phyloP scores from a whole-genome alignment of 2,113 vertebrate species.

The Platysteira castanea region DNA sequence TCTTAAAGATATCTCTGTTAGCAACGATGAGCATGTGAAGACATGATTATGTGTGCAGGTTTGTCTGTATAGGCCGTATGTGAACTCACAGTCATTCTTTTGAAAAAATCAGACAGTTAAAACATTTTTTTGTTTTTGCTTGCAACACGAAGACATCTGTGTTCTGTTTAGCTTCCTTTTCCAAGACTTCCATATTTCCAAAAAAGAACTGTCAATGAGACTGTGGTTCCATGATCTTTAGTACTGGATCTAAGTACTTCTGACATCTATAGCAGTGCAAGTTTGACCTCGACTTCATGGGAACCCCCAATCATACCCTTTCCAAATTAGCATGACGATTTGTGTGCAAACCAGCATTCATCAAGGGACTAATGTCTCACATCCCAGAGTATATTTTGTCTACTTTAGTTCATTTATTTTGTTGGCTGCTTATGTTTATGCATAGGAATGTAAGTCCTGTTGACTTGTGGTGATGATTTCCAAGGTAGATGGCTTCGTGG shows the following conservation, averaged over 20 bases:
- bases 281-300: neutral
- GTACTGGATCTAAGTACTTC: neutral
- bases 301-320: neutral
- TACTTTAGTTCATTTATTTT: neutral
- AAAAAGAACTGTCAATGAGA: neutral
- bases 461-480: neutral
- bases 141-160: neutral
- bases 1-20: neutral
- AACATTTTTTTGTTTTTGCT: neutral
- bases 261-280: neutral
- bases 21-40: neutral
- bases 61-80: neutral
- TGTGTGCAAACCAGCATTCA: neutral
- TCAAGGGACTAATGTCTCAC: neutral
- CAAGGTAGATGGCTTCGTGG: neutral
- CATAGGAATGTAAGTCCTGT: neutral
- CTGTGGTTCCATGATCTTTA: neutral
- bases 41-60: neutral
- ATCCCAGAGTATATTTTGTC: neutral
- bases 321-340: neutral
- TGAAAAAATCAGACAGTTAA: neutral
- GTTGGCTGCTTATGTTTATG: neutral
- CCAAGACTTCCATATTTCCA: neutral
- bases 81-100: neutral
- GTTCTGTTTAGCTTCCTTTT: neutral